phyloP scores from a whole-genome alignment of 2,113 vertebrate genomes.

The Marmota monax region DNA sequence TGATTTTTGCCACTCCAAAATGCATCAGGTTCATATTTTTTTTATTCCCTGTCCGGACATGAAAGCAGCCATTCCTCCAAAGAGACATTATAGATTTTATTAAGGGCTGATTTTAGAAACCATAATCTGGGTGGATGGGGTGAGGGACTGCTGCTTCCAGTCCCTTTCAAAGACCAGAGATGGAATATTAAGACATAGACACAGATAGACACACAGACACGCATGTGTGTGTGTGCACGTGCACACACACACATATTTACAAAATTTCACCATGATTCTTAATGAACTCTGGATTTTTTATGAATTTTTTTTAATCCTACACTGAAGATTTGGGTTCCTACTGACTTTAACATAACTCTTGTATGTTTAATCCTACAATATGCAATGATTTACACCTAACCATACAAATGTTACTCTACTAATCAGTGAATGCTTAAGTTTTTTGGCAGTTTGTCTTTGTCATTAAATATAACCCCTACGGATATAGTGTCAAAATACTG shows the following conservation, averaged over 20 bases:
- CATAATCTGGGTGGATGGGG: not conserved
- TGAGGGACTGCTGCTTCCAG: not conserved
- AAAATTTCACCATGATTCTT: not conserved
- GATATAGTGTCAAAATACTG: not conserved
- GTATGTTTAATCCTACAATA: not conserved
- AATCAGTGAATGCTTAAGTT: not conserved
- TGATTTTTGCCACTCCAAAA: not conserved
- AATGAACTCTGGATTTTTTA: not conserved
- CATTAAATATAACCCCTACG: not conserved
- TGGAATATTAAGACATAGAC: not conserved
- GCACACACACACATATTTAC: not conserved
- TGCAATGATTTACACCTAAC: not conserved
- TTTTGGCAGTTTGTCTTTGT: not conserved
- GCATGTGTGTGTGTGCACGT: too few species aligned
- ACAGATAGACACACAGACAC: not conserved
- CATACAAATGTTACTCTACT: not conserved
- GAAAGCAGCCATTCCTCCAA: not conserved
- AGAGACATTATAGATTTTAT: not conserved
- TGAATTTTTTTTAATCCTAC: not conserved
- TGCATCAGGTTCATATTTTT: not conserved
- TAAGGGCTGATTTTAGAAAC: conserved; percentile 3
- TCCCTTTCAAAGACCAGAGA: not conserved
- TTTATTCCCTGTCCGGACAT: not conserved
- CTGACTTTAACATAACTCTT: not conserved
- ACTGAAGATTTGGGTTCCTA: conserved; percentile 20